Conservation (phyloP, 2,888 invertebrate species). For the Antheraea yamamai region DNA sequence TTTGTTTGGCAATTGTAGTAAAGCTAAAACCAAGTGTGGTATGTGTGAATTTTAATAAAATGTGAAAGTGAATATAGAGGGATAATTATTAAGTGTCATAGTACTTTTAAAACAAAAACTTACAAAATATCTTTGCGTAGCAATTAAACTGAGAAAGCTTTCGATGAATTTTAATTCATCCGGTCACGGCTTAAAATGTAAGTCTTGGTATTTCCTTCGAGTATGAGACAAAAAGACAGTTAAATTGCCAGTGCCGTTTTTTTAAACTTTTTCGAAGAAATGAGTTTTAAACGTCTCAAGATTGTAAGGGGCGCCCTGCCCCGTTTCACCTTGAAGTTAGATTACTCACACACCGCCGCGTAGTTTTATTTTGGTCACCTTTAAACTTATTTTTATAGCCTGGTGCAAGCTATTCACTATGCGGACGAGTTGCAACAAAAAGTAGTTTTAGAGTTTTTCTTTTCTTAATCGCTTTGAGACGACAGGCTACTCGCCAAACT, state of each 20-base stretch:
- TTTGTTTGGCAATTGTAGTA: too few relatives aligned
- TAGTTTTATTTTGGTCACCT: slow-evolving; percentile 50
- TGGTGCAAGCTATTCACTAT: slow-evolving; percentile 51
- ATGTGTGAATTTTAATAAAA: not conserved
- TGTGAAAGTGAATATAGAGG: not conserved
- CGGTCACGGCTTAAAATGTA: slow-evolving; percentile 64
- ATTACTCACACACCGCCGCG: slow-evolving; percentile 55
- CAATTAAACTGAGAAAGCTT: slow-evolving; percentile 31
- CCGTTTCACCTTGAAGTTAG: slow-evolving; percentile 47
- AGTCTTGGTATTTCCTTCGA: slow-evolving; percentile 67
- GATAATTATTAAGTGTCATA: not conserved
- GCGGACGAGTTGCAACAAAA: slow-evolving; percentile 47
- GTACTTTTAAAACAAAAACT: not conserved
- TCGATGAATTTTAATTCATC: slow-evolving; percentile 52
- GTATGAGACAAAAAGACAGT: slow-evolving; percentile 55
- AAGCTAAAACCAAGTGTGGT: too few relatives aligned
- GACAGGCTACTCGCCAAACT: slow-evolving; percentile 24
- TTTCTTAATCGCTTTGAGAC: slow-evolving; percentile 28
- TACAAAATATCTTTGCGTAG: slow-evolving; percentile 8
- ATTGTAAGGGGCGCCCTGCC: slow-evolving; percentile 49
- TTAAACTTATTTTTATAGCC: slow-evolving; percentile 22
- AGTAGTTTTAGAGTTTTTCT: slow-evolving; percentile 36
- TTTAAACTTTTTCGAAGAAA: slow-evolving; percentile 42
- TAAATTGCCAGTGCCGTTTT: slow-evolving; percentile 51
- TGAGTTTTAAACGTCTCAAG: slow-evolving; percentile 54